Conservation (phyloP, 2,113 vertebrate species). For the Solea solea region DNA sequence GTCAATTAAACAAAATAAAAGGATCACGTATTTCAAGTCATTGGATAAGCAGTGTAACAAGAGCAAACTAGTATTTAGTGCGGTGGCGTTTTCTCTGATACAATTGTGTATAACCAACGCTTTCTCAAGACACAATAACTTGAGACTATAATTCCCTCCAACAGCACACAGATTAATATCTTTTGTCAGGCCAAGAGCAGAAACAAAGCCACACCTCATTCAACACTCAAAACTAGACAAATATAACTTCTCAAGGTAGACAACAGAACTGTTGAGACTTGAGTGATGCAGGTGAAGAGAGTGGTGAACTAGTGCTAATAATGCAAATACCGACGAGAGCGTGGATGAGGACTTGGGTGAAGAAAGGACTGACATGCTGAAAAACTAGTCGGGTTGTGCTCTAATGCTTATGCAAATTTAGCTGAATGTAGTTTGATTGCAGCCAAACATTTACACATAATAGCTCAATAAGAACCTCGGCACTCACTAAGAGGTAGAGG, state of each 20-base stretch:
- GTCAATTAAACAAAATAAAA: neutral
- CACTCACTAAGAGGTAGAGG: constrained; percentile 23
- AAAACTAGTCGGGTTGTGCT: neutral
- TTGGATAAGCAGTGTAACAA: neutral
- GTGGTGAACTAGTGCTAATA: neutral
- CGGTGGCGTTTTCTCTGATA: neutral
- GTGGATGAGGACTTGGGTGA: neutral
- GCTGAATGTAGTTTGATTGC: constrained; percentile 3
- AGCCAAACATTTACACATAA: constrained; percentile 11
- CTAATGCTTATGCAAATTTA: constrained; percentile 16
- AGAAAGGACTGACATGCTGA: constrained; percentile 1
- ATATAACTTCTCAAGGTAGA: constrained; percentile 18
- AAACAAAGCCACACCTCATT: constrained; percentile 30
- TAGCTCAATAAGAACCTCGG: neutral
- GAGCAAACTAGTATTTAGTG: neutral
- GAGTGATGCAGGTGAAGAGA: constrained; percentile 19
- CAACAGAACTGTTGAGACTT: constrained; percentile 41
- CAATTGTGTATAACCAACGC: no score
- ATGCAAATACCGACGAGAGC: neutral
- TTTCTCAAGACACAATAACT: constrained; percentile 24
- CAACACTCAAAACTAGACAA: constrained; percentile 54
- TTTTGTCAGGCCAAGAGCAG: constrained; percentile 18
- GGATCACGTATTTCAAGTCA: neutral
- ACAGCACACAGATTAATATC: constrained; percentile 27
- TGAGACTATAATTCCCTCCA: constrained; percentile 1